These are phyloP conservation scores for Percopsis omiscomaycus DNA, from an alignment of 2,797 vertebrate genomes.

Conservation along the genomic window DNA sequence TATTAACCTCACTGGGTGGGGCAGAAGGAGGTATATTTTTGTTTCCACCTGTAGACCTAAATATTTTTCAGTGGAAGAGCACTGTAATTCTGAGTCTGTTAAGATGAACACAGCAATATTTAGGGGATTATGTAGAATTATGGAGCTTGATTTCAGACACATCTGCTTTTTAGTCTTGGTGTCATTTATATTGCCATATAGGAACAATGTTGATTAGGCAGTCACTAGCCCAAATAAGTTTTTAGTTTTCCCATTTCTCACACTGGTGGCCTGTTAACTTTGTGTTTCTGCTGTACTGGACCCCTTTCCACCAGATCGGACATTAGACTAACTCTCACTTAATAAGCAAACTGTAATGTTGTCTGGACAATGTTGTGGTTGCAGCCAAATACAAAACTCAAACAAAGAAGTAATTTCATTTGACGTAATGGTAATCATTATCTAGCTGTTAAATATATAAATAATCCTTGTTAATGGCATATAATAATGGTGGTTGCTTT, in stretches of 20 bases:
- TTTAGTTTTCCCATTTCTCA: background rate
- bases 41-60: slow-evolving; percentile 62
- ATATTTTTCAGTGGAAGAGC: slow-evolving; percentile 36
- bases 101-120: slow-evolving; percentile 43
- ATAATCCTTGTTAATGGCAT: no score
- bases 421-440: no score
- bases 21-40: slow-evolving; percentile 57
- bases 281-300: background rate
- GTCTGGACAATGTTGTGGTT: background rate
- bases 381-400: no score
- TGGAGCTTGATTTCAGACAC: slow-evolving; percentile 32
- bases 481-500: no score
- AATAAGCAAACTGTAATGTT: background rate
- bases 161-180: slow-evolving; percentile 23
- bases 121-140: slow-evolving; percentile 46
- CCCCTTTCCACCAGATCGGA: background rate
- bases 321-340: background rate
- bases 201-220: slow-evolving; percentile 20
- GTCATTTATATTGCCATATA: slow-evolving; percentile 42
- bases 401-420: no score
- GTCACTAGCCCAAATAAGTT: background rate
- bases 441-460: no score
- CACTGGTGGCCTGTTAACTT: background rate
- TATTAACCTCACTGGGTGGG: slow-evolving; percentile 56
- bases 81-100: slow-evolving; percentile 43